Percentiles rank a stretch among this genome's conserved stretches.
These are phyloP conservation scores for Xiphorhynchus erythropygius DNA, from an alignment of 2,797 vertebrate species.

Conservation along the genomic window DNA sequence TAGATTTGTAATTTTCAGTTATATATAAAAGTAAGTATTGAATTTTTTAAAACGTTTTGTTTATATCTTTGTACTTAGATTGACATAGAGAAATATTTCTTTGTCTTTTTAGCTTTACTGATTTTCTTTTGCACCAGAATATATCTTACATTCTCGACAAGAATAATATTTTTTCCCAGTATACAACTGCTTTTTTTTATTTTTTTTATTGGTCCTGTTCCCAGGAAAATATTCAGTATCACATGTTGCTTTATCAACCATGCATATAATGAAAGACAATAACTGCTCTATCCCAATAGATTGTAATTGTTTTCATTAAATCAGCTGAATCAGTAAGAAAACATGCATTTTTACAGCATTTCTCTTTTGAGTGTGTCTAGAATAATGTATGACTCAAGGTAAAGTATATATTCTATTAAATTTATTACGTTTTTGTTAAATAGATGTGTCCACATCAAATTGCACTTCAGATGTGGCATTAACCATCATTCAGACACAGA, in stretches of 20 bases:
- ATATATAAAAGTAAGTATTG: neutral
- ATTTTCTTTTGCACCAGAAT: neutral
- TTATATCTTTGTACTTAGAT: neutral
- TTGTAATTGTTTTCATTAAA: conserved; percentile 14
- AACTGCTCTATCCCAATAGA: conserved; percentile 1
- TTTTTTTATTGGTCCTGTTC: neutral
- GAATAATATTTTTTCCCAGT: neutral
- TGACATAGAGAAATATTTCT: neutral
- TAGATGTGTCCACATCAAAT: neutral
- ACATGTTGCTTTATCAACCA: neutral
- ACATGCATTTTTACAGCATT: neutral
- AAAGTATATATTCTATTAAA: neutral
- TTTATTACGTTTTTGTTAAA: neutral
- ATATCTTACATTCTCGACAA: neutral
- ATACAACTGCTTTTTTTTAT: neutral
- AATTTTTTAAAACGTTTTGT: neutral
- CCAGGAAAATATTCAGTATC: neutral
- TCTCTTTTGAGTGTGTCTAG: neutral
- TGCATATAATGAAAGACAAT: neutral
- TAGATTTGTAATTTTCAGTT: neutral
- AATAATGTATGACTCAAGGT: neutral
- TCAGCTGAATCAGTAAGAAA: neutral
- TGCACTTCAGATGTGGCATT: neutral
- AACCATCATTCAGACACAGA: neutral
- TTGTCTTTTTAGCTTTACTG: neutral